phyloP scores from a whole-genome alignment of 2,888 invertebrate genomes.

The Platynereis dumerilii region DNA sequence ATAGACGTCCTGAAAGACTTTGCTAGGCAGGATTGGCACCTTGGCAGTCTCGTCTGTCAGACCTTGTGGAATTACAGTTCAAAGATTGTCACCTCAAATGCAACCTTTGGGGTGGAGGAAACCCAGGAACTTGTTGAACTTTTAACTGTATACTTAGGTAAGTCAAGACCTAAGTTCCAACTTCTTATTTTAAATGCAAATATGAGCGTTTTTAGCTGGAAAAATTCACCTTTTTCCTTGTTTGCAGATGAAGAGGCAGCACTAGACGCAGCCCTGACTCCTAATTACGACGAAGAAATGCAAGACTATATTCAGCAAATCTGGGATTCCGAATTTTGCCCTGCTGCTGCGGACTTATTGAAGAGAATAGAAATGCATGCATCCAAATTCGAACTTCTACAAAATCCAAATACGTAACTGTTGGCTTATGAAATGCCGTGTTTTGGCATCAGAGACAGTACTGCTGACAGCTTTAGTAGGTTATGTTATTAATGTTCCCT shows the following conservation, averaged over 20 bases:
- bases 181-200: too few relatives aligned
- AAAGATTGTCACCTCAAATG: conserved; percentile 55
- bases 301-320: conserved; percentile 45
- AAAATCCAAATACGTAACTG: conserved; percentile 25
- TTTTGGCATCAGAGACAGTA: too few relatives aligned
- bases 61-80: conserved; percentile 75
- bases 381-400: conserved; percentile 55
- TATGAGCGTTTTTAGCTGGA: too few relatives aligned
- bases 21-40: conserved; percentile 73
- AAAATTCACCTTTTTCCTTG: background rate
- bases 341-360: conserved; percentile 58
- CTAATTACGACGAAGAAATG: conserved; percentile 46
- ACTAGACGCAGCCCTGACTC: conserved; percentile 23
- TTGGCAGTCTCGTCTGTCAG: conserved; percentile 77
- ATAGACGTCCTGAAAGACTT: conserved; percentile 69
- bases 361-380: conserved; percentile 55
- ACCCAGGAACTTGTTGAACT: conserved; percentile 51
- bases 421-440: too few relatives aligned
- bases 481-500: too few relatives aligned
- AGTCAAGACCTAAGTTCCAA: conserved; percentile 1
- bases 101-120: conserved; percentile 56
- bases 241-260: conserved; percentile 29
- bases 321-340: conserved; percentile 60
- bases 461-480: too few relatives aligned
- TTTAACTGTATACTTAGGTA: conserved; percentile 34